A percentile compares a stretch with the other conserved stretches of the same genome.
phyloP scores from a whole-genome alignment of 2,888 invertebrate species.

The Lysandra bellargus region DNA sequence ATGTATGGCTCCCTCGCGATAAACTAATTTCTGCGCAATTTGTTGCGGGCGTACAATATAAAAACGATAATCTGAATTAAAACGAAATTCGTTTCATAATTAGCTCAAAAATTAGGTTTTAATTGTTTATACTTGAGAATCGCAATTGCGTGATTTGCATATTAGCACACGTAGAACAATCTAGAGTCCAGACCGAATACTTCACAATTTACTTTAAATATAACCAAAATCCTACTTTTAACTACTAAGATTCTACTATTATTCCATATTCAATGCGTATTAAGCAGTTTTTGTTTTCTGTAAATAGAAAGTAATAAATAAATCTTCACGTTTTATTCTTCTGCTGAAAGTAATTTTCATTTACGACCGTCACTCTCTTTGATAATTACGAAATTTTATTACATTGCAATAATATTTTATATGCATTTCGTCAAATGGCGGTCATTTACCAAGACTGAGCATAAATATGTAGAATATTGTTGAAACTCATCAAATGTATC shows the following conservation, averaged over 20 bases:
- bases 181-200: not conserved
- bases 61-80: not conserved
- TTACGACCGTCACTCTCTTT: not conserved
- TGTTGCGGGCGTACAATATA: not conserved
- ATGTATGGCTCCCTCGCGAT: no score
- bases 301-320: not conserved
- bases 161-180: not conserved
- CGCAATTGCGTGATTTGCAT: not conserved
- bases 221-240: no score
- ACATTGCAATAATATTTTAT: not conserved
- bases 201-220: not conserved
- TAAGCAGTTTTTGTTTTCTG: no score
- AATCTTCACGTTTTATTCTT: not conserved
- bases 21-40: no score
- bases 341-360: not conserved
- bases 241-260: no score
- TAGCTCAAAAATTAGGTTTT: not conserved
- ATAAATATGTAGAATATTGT: not conserved
- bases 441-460: not conserved
- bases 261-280: no score
- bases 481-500: no score
- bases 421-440: not conserved
- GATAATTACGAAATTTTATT: constrained; percentile 6
- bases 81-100: not conserved
- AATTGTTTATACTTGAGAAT: not conserved